These are phyloP conservation scores for Lethenteron camtschaticum DNA, from an alignment of 2,113 vertebrate genomes.

Conservation along the genomic window DNA sequence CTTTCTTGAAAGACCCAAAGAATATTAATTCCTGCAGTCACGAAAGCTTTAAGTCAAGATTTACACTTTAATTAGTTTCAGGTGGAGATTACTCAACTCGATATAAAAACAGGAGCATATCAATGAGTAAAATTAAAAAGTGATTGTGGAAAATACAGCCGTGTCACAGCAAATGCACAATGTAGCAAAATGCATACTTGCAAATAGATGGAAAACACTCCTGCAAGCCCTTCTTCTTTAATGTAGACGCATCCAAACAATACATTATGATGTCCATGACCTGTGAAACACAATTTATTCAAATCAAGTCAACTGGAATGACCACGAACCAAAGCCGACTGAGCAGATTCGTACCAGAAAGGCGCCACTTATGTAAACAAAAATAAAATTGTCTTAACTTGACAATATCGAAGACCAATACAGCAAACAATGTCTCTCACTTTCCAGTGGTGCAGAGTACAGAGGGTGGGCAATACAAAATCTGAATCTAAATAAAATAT, in stretches of 20 bases:
- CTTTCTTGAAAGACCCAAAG: constrained; percentile 15
- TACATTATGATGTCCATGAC: constrained; percentile 99
- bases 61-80: neutral
- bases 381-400: no score
- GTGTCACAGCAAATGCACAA: neutral
- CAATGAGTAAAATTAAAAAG: neutral
- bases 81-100: neutral
- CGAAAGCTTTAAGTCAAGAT: neutral
- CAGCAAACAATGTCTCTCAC: no score
- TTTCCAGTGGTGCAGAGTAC: no score
- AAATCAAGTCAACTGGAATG: no score
- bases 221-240: constrained; percentile 87
- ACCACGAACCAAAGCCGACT: no score
- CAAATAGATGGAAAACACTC: constrained; percentile 90
- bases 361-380: no score
- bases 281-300: constrained; percentile 17
- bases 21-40: constrained; percentile 15
- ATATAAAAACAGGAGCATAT: neutral
- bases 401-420: no score
- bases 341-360: no score
- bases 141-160: neutral
- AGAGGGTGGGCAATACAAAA: no score
- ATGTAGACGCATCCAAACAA: constrained; percentile 69
- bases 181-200: constrained; percentile 31
- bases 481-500: no score